Conservation (phyloP, 2,888 invertebrate species). For the Cosmia pyralina region DNA sequence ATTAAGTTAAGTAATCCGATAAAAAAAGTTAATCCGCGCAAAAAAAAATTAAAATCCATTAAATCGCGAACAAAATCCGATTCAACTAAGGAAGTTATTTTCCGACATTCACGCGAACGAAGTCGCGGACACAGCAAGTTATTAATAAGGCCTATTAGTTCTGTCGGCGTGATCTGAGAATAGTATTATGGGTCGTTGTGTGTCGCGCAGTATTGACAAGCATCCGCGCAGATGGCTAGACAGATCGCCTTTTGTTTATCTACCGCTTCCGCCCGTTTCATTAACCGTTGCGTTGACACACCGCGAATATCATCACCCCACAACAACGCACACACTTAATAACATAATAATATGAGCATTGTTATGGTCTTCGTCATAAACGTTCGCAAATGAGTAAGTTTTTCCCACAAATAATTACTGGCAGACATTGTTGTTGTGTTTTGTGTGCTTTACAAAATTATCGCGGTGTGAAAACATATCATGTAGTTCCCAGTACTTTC, state of each 20-base stretch:
- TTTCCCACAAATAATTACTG: conserved; percentile 43
- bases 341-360: conserved; percentile 1
- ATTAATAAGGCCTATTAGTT: conserved; percentile 8
- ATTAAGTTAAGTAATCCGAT: too few species aligned
- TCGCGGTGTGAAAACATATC: not conserved
- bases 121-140: too few species aligned
- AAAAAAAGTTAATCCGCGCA: too few species aligned
- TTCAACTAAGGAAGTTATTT: too few species aligned
- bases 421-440: conserved; percentile 41
- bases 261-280: conserved; percentile 72
- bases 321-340: conserved; percentile 11
- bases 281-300: conserved; percentile 27
- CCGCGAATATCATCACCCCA: conserved; percentile 13
- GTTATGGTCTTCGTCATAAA: conserved; percentile 17
- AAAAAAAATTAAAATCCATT: too few species aligned
- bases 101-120: too few species aligned
- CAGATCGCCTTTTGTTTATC: conserved; percentile 79
- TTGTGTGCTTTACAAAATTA: conserved; percentile 5
- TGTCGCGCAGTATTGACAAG: conserved; percentile 67
- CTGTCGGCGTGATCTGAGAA: conserved; percentile 39
- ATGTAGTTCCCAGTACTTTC: not conserved
- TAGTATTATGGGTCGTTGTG: conserved; percentile 43
- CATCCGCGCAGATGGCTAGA: conserved; percentile 78
- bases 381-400: conserved; percentile 17
- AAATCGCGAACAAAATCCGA: too few species aligned